These are phyloP conservation scores for Erannis defoliaria DNA, from an alignment of 2,888 invertebrate genomes.

Conservation along the genomic window DNA sequence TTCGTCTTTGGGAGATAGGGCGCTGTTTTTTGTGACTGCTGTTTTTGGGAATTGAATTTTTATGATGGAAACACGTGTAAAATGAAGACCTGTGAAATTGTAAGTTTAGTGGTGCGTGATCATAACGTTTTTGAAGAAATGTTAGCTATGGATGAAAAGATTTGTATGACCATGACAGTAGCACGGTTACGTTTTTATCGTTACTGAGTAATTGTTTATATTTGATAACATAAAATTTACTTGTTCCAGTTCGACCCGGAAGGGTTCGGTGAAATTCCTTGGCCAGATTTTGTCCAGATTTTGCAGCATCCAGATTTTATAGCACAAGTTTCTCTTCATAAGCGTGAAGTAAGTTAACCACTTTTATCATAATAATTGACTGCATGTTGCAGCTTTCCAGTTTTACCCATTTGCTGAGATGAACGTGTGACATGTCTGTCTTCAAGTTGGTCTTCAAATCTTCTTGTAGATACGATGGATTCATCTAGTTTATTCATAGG, in stretches of 20 bases:
- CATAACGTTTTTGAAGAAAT: constrained; percentile 59
- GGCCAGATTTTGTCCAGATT: constrained; percentile 93
- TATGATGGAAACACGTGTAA: constrained; percentile 64
- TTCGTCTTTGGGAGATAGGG: constrained; percentile 64
- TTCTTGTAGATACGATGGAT: no score
- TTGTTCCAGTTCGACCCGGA: constrained; percentile 94
- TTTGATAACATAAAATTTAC: background rate
- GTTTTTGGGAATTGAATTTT: constrained; percentile 75
- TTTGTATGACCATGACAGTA: constrained; percentile 62
- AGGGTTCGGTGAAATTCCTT: constrained; percentile 96
- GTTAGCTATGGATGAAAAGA: constrained; percentile 48
- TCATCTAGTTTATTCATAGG: no score
- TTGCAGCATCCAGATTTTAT: constrained; percentile 92
- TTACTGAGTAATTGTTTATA: background rate
- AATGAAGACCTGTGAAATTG: constrained; percentile 54
- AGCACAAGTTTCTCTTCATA: constrained; percentile 91
- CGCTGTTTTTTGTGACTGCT: constrained; percentile 74
- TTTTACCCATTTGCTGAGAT: no score
- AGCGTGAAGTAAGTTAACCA: constrained; percentile 87
- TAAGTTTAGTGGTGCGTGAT: constrained; percentile 58
- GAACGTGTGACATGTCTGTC: background rate
- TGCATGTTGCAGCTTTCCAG: background rate
- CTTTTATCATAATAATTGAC: background rate
- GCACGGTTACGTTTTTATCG: background rate
- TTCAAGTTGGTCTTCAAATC: background rate